Conservation (phyloP, 23 tunicate species). For the Styela clava region DNA sequence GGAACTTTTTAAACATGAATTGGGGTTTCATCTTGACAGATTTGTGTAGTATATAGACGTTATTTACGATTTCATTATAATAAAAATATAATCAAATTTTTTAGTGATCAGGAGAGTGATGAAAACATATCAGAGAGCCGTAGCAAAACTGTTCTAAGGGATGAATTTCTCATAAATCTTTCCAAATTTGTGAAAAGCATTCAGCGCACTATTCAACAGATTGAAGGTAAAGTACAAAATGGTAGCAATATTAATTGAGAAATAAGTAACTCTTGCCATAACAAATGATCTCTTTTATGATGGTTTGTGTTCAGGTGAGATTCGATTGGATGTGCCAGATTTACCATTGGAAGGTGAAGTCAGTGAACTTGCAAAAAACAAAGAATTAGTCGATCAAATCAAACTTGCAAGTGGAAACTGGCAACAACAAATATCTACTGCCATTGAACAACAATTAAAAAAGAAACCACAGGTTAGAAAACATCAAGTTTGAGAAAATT, state of each 20-base stretch:
- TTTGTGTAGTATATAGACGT: no score
- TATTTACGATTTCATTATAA: no score
- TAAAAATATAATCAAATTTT: no score
- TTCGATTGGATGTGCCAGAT: slow-evolving; percentile 77
- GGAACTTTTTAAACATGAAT: no score
- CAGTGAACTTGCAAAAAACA: slow-evolving; percentile 39
- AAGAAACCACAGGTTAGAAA: slow-evolving; percentile 84
- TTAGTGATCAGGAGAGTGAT: not conserved
- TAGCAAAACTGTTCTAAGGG: slow-evolving; percentile 79
- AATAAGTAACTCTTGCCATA: no score
- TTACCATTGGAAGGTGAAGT: slow-evolving; percentile 59
- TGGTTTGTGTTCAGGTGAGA: slow-evolving; percentile 64
- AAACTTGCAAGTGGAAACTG: slow-evolving; percentile 91
- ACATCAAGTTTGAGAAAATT: no score
- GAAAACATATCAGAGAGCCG: slow-evolving; percentile 36
- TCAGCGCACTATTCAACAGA: slow-evolving; percentile 86
- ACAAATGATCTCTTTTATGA: no score
- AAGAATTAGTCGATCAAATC: slow-evolving; percentile 59
- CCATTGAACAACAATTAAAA: slow-evolving; percentile 86
- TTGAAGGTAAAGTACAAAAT: slow-evolving; percentile 58
- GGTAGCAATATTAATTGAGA: no score
- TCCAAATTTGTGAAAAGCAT: slow-evolving; percentile 80
- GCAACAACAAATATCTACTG: slow-evolving; percentile 90
- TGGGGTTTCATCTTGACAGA: no score
- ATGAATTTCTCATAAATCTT: slow-evolving; percentile 86